Conservation (phyloP, 2,888 invertebrate species). For the Sarcophaga subvicina region DNA sequence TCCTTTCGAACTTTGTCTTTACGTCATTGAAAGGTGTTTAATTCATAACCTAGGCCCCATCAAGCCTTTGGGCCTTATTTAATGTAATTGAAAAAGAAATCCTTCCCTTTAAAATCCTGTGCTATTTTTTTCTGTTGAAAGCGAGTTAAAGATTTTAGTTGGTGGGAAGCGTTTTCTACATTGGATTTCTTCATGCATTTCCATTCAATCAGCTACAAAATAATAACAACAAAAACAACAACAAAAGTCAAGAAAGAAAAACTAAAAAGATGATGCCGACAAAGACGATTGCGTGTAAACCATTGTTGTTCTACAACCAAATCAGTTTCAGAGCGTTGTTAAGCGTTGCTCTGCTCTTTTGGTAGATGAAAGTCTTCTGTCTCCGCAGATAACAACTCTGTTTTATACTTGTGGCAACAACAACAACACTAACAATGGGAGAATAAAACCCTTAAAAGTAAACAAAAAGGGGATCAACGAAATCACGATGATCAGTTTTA, state of each 20-base stretch:
- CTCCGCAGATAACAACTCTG: conserved; percentile 69
- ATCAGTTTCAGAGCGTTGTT: conserved; percentile 39
- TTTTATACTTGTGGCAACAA: conserved; percentile 30
- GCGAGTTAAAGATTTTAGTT: conserved; percentile 16
- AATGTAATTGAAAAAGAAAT: too few relatives aligned
- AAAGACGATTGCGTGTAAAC: conserved; percentile 68
- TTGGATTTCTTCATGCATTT: conserved; percentile 50
- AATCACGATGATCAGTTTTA: conserved; percentile 38
- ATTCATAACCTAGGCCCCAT: conserved; percentile 2
- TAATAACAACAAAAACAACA: conserved; percentile 27
- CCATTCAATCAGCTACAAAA: conserved; percentile 65
- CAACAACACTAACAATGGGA: conserved; percentile 20
- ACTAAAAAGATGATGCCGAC: conserved; percentile 62
- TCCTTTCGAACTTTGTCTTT: too few relatives aligned
- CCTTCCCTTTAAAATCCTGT: too few relatives aligned
- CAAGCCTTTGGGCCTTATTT: background rate
- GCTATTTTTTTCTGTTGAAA: background rate
- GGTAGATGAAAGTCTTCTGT: conserved; percentile 68
- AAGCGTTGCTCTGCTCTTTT: conserved; percentile 38
- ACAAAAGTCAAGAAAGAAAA: background rate
- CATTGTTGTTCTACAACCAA: conserved; percentile 67
- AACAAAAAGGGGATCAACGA: conserved; percentile 3
- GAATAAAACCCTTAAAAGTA: background rate
- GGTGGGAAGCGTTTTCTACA: conserved; percentile 59
- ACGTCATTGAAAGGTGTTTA: too few relatives aligned